phyloP scores from a whole-genome alignment of 2,113 vertebrate genomes.

The Zosterops borbonicus region DNA sequence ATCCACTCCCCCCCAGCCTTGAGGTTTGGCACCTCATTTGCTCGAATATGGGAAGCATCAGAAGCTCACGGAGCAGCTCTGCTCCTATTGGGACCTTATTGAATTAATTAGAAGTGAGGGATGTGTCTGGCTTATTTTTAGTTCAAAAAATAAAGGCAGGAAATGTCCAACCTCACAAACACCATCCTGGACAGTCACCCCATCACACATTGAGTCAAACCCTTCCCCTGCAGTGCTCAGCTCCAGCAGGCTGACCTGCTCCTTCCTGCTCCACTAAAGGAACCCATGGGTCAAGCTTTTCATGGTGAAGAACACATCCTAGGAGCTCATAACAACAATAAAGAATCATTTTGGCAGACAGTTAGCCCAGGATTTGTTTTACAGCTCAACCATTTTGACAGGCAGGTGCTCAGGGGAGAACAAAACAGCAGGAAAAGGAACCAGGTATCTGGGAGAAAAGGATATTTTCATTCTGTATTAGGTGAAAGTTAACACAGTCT shows the following conservation, averaged over 20 bases:
- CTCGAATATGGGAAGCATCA: background rate
- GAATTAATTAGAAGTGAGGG: background rate
- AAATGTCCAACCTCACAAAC: background rate
- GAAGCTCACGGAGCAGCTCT: background rate
- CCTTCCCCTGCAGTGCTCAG: background rate
- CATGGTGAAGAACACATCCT: background rate
- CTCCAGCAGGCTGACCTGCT: background rate
- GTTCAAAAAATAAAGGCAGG: background rate
- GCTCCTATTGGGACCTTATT: background rate
- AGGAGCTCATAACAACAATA: background rate
- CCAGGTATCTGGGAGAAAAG: background rate
- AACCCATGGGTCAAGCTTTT: background rate
- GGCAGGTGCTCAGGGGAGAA: background rate
- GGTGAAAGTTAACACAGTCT: background rate
- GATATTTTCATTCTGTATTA: background rate
- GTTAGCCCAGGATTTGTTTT: background rate
- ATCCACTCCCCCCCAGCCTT: rapidly evolving
- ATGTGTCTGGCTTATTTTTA: background rate
- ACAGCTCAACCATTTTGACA: background rate
- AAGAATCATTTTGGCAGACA: background rate
- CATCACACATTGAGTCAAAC: background rate
- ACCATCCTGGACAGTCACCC: background rate
- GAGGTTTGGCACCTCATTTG: background rate
- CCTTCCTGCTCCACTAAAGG: background rate
- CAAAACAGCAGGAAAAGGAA: background rate